phyloP scores from a whole-genome alignment of 2,113 vertebrate genomes.

The Tiliqua scincoides region DNA sequence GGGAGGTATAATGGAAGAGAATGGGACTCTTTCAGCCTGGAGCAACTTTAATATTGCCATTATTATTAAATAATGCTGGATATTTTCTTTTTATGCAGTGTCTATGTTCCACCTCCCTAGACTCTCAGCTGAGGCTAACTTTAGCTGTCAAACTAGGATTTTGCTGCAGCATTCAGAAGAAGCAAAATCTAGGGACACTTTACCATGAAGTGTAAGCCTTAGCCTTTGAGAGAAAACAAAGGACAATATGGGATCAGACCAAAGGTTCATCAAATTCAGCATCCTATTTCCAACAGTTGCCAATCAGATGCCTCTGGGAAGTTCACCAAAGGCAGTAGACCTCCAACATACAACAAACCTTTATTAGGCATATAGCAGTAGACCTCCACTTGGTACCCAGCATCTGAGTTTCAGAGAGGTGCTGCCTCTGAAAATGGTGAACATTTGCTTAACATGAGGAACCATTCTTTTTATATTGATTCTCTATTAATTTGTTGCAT shows the following conservation, averaged over 20 bases:
- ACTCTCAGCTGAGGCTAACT: background rate
- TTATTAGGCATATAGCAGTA: too few relatives aligned
- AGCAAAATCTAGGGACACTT: background rate
- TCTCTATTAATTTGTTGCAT: background rate
- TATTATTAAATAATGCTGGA: background rate
- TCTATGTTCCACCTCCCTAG: background rate
- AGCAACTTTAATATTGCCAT: slow-evolving; percentile 7
- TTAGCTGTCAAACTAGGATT: slow-evolving; percentile 10
- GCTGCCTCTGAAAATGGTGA: background rate
- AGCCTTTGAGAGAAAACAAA: background rate
- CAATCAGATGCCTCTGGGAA: background rate
- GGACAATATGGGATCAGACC: background rate
- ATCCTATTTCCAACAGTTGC: background rate
- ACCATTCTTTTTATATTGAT: background rate
- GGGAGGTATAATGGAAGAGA: background rate
- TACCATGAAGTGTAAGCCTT: background rate
- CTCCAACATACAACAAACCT: too few relatives aligned
- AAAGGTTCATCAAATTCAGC: background rate
- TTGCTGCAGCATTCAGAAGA: background rate
- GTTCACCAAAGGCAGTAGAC: background rate
- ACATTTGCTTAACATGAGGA: background rate
- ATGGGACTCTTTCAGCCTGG: background rate
- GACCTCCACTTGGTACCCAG: background rate
- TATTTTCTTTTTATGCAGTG: slow-evolving; percentile 5
- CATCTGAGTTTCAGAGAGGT: background rate